phyloP scores from a whole-genome alignment of 1,140 invertebrate species.

The Procambarus clarkii region DNA sequence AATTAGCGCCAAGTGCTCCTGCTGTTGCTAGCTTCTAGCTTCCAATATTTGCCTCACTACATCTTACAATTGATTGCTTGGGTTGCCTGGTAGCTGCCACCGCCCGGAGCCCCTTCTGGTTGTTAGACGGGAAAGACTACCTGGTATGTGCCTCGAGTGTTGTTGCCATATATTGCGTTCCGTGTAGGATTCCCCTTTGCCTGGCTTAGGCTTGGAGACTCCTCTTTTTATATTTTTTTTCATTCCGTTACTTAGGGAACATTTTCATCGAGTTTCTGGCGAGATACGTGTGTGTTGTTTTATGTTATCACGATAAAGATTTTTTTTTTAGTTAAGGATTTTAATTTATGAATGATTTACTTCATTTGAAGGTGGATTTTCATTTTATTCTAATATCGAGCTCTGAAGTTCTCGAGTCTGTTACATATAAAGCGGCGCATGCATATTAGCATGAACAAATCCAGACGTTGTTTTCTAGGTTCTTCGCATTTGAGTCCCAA shows the following conservation, averaged over 20 bases:
- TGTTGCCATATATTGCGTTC: slow-evolving; percentile 56
- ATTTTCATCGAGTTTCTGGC: neutral
- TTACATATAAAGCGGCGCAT: neutral
- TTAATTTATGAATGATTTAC: neutral
- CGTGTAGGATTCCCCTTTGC: slow-evolving; percentile 12
- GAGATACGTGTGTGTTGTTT: neutral
- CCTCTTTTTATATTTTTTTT: neutral
- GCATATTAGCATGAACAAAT: neutral
- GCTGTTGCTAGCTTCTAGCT: neutral
- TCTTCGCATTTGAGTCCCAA: neutral
- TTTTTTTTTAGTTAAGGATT: neutral
- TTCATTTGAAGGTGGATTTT: neutral
- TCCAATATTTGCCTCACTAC: neutral
- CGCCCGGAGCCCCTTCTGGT: slow-evolving; percentile 30
- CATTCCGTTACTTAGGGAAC: neutral
- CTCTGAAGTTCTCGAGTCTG: neutral
- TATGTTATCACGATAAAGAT: neutral
- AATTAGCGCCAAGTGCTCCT: neutral
- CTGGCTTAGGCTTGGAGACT: slow-evolving; percentile 14
- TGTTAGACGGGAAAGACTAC: slow-evolving; percentile 21
- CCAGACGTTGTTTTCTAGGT: neutral
- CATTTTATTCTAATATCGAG: neutral
- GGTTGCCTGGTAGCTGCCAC: neutral
- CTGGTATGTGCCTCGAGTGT: slow-evolving; percentile 32
- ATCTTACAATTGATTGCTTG: neutral